Base-by-base conservation (phyloP, 2,888 invertebrate genomes). In the Eupithecia abbreviata region DNA sequence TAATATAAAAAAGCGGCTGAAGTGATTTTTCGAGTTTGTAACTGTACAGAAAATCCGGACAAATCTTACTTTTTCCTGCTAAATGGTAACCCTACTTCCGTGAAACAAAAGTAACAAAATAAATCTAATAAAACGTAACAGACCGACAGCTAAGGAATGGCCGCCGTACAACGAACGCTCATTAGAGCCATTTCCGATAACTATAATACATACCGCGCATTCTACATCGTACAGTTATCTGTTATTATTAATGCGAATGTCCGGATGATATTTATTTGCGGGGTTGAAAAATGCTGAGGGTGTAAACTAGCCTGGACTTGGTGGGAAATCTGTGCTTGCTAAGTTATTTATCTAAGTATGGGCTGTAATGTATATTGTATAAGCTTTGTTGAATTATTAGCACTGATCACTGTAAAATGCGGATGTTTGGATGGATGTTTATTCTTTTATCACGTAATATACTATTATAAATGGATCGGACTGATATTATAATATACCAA, bases 101-200 rank as follows among this genome's bases (percentile, higher is more conserved):
- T 71, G 55, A 42, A 42, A 71, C 71, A 70, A 70, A 70, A 68
- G 68, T 43, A 68, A 68, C 68, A 69, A 69, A 69, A 69, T 69
- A 69, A 69, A 69, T 69, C 69, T 69, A 69, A 69, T 69, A 69
- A 69, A 69, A 69, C 69, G 69, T 69, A 69, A 69, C 69, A 69
- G 69, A 43, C 72, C 7, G 78, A 78, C 78, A 76, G 76, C 76
- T 80, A 79, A 81, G 79, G 77, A 81, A 81, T 81, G 72, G 76
- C 73, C 70, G 58, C 82, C 72, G 72, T 82, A 83, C 79, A 82
- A 77, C 75, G 82, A 84, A 80, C 82, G 80, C 81, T 86, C 86
- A 88, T 88, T 88, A 87, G 86, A 86, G 83, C 84, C 82, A 82
- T 85, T 86, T 84, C 86, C 85, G 85, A 87, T 87, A 82, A 83